Evolutionary conservation across 1,140 invertebrate genomes (phyloP).

Genomic region (Lordiphosa clarofinis): DNA sequence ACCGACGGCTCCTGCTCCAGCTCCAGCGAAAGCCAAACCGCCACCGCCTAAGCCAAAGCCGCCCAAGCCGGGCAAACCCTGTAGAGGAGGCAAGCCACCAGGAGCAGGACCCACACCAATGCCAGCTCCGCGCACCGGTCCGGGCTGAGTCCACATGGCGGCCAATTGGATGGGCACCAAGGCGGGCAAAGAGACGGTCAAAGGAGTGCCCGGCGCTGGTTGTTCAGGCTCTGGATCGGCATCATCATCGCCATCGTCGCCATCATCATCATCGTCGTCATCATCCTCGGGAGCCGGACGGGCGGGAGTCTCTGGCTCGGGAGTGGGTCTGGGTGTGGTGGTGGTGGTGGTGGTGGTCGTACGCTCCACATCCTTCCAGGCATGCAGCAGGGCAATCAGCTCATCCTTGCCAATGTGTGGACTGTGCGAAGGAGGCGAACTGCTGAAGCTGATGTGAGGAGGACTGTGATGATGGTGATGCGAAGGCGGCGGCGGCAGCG

Average conservation of each 20-base stretch:
- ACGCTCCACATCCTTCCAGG: constrained; percentile 56
- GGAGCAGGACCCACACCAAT: constrained; percentile 22
- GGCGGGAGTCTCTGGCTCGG: constrained; percentile 37
- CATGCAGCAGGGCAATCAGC: constrained; percentile 56
- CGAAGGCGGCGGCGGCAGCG: constrained; percentile 9
- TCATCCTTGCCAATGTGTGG: constrained; percentile 64
- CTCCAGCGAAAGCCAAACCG: constrained; percentile 4
- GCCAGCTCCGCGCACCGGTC: constrained; percentile 40
- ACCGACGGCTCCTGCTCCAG: constrained; percentile 5
- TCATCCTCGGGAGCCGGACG: constrained; percentile 45
- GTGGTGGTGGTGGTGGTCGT: constrained; percentile 14
- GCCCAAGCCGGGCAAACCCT: constrained; percentile 13
- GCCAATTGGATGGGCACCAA: constrained; percentile 75
- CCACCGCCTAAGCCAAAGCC: constrained; percentile 32
- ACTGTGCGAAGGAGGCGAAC: constrained; percentile 32
- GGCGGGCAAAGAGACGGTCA: constrained; percentile 72
- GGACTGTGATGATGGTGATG: constrained; percentile 12
- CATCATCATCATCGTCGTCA: constrained; percentile 34
- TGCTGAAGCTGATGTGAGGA: constrained; percentile 35
- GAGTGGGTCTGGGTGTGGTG: constrained; percentile 38
- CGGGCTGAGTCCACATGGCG: constrained; percentile 67
- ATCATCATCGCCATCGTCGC: constrained; percentile 32
- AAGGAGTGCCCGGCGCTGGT: constrained; percentile 56
- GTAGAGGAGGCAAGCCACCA: not conserved
- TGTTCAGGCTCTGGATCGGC: constrained; percentile 36